A percentile compares a stretch with the other conserved stretches of the same genome.
These are phyloP conservation scores for Pachyramphus minor DNA, from an alignment of 2,113 vertebrate genomes.

Conservation along the genomic window DNA sequence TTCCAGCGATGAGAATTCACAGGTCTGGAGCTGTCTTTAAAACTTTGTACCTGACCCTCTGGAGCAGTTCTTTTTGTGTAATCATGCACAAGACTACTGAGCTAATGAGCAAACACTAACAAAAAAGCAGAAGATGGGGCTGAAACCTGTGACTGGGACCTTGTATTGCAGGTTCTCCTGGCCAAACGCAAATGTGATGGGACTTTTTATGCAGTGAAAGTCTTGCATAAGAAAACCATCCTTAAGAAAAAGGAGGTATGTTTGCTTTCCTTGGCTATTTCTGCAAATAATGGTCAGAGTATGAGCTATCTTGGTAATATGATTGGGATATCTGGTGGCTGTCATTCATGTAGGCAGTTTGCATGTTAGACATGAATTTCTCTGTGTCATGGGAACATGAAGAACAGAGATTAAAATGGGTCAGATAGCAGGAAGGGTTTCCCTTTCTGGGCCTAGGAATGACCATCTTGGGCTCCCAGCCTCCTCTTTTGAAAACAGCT, in stretches of 20 bases:
- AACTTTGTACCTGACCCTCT: neutral
- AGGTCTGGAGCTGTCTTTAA: neutral
- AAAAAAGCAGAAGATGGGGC: neutral
- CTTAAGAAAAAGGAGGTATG: constrained; percentile 95
- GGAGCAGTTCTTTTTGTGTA: neutral
- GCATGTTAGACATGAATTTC: neutral
- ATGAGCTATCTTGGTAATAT: neutral
- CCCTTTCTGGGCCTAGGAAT: neutral
- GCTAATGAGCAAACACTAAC: neutral
- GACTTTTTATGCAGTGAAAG: constrained; percentile 94
- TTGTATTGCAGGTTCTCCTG: constrained; percentile 85
- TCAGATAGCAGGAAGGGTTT: neutral
- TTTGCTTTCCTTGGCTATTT: neutral
- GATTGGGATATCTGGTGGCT: neutral
- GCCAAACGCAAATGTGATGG: constrained; percentile 91
- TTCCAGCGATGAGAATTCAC: neutral
- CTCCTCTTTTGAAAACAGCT: neutral
- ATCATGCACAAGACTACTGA: neutral
- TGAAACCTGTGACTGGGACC: neutral
- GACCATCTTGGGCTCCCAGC: accelerated
- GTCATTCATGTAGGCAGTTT: neutral
- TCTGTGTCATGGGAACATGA: neutral
- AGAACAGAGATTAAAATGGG: neutral
- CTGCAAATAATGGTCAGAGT: neutral
- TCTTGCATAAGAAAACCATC: constrained; percentile 96